Base-by-base conservation (phyloP, 2,888 invertebrate genomes). In the Eumacrocentrus americanus region DNA sequence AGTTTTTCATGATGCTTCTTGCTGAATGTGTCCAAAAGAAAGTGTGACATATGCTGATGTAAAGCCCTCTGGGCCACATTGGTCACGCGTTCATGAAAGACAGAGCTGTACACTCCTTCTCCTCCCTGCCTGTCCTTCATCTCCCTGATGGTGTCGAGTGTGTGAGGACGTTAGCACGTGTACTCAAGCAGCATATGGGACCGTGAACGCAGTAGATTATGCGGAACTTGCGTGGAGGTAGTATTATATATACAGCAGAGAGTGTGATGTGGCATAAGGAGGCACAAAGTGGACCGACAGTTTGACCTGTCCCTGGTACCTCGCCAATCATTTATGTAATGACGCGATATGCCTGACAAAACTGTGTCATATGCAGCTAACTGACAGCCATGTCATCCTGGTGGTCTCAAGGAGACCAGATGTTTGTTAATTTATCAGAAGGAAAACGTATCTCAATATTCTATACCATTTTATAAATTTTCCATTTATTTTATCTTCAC, bases 271-370 rank as follows among this genome's bases (percentile, higher is more conserved):
- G 5, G 29, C 29, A 29, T 9, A 29, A 29, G 29, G 5, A 2
- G n/a, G n/a, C 9, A 34, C 14, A 40, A 16, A 44, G 44, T 44
- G 9, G 20, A 44, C 18, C 44, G 44, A 44, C 44, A n/a, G 44
- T 18, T 44, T 22, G 18, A 20, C 22, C 42, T n/a, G 25, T 46
- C n/a, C n/a, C n/a, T n/a, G n/a, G n/a, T n/a, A n/a, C n/a, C n/a
- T n/a, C 7, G 23, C 46, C 46, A 46, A 46, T 46, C 46, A 23
- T 46, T 46, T 46, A 46, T 46, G 14, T 46, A 46, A 46, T 23
- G 23, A 22, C 25, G 7, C 23, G 23, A 46, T 42, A 37, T 42
- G 23, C 25, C 20, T 46, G 23, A 46, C 23, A 23, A 25, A 46
- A 46, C 25, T 23, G 25, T 42, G 42, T 46, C 46, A 46, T 12